Conservation (phyloP, 2,797 vertebrate species). For the Columba guinea region DNA sequence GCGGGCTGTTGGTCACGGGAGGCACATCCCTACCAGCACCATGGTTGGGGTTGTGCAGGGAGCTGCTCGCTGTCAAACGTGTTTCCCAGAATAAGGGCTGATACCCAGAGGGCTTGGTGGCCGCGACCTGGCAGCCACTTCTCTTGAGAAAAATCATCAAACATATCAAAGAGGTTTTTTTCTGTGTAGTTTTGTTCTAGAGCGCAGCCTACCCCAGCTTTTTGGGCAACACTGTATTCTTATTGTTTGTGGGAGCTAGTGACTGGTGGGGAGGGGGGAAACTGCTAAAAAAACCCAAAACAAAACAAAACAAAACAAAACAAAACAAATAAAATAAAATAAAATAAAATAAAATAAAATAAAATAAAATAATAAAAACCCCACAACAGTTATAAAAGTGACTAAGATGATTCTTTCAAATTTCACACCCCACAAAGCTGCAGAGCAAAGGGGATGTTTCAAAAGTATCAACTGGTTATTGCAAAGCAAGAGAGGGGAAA, state of each 20-base stretch:
- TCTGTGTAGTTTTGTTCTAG: neutral
- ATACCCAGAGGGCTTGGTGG: neutral
- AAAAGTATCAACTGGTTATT: neutral
- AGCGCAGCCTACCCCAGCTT: neutral
- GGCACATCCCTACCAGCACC: accelerated
- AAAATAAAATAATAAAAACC: too few relatives aligned
- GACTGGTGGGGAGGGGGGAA: neutral
- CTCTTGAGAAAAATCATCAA: neutral
- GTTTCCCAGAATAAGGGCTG: neutral
- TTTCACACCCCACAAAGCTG: neutral
- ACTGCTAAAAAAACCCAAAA: neutral
- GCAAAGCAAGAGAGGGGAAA: neutral
- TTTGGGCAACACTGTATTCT: neutral
- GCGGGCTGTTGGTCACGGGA: accelerated
- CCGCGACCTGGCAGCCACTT: neutral
- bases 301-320: too few relatives aligned
- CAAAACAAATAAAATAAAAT: too few relatives aligned
- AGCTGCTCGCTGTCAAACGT: too few relatives aligned
- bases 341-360: too few relatives aligned
- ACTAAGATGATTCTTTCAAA: conserved; percentile 14
- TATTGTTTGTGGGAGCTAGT: neutral
- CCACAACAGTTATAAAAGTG: neutral
- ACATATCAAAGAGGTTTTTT: neutral
- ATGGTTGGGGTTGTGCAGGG: accelerated
- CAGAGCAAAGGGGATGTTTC: conserved; percentile 9